These are phyloP conservation scores for Gadopsis marmoratus DNA, from an alignment of 2,797 vertebrate species.

Conservation along the genomic window DNA sequence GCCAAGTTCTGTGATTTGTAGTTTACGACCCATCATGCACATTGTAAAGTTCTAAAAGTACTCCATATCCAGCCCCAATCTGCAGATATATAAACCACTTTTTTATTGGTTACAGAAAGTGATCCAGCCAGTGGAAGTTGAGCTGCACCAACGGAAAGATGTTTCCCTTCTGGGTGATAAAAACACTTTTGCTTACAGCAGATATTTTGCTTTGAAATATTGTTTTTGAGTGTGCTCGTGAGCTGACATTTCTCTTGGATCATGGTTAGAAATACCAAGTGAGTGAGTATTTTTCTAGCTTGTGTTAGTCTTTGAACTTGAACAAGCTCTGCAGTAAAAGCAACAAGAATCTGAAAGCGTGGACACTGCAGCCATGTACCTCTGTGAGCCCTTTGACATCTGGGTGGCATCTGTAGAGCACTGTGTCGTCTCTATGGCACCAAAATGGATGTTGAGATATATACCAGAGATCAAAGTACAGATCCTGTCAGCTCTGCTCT, in stretches of 20 bases:
- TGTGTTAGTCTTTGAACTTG: slow-evolving; percentile 40
- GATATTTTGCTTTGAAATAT: slow-evolving; percentile 32
- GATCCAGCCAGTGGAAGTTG: not conserved
- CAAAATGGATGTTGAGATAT: slow-evolving; percentile 49
- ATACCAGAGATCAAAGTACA: slow-evolving; percentile 60
- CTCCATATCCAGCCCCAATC: not conserved
- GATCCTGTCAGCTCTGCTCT: slow-evolving; percentile 49
- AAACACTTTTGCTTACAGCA: slow-evolving; percentile 31
- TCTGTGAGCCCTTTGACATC: slow-evolving; percentile 52
- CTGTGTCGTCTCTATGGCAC: slow-evolving; percentile 36
- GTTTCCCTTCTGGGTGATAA: slow-evolving; percentile 21
- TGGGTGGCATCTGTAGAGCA: slow-evolving; percentile 37
- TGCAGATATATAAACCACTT: slow-evolving; percentile 4
- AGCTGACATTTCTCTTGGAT: slow-evolving; percentile 25
- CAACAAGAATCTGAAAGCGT: slow-evolving; percentile 21
- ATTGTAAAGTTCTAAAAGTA: slow-evolving; percentile 4
- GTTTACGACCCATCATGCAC: not conserved
- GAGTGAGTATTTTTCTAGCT: slow-evolving; percentile 22
- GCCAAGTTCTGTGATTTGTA: not conserved
- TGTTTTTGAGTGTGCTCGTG: slow-evolving; percentile 16
- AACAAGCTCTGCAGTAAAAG: slow-evolving; percentile 36
- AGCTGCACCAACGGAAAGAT: slow-evolving; percentile 1
- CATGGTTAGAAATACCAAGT: slow-evolving; percentile 24
- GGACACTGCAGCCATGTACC: slow-evolving; percentile 19
- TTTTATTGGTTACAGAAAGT: slow-evolving; percentile 8